A percentile compares a stretch with the other conserved stretches of the same genome.
Conservation (phyloP, 2,113 vertebrate species). For the Corythaeola cristata region DNA sequence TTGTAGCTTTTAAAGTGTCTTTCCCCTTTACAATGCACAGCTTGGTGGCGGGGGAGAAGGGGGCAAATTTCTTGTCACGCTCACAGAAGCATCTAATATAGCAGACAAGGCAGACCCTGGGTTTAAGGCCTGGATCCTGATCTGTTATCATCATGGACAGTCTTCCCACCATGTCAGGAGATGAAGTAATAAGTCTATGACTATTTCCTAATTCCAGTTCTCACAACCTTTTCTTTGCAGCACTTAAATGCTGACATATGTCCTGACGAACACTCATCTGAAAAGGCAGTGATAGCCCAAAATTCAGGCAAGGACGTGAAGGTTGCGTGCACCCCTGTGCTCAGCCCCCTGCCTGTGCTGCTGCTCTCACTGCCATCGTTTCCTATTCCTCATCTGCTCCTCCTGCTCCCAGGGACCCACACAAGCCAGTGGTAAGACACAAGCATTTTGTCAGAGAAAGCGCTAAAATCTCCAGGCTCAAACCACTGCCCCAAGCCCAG, state of each 20-base stretch:
- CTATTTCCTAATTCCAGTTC: background rate
- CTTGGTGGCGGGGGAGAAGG: background rate
- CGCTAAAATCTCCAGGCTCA: background rate
- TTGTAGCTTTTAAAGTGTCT: constrained; percentile 11
- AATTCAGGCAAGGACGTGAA: background rate
- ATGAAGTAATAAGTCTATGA: background rate
- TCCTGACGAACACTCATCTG: background rate
- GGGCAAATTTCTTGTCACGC: background rate
- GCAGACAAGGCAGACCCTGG: background rate
- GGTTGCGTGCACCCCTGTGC: background rate
- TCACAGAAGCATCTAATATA: background rate
- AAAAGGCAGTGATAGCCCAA: background rate
- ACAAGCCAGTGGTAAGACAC: background rate
- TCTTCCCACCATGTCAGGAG: background rate
- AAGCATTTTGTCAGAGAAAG: background rate
- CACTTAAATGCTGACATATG: background rate
- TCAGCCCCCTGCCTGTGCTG: background rate
- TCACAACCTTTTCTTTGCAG: background rate
- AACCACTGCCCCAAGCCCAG: background rate
- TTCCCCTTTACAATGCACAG: background rate
- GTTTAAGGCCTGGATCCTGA: background rate
- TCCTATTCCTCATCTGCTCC: background rate
- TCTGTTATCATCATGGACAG: background rate
- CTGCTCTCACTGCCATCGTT: background rate
- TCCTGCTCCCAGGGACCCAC: background rate